phyloP scores from a whole-genome alignment of 1,140 invertebrate genomes.

The Drosophila seguyi region DNA sequence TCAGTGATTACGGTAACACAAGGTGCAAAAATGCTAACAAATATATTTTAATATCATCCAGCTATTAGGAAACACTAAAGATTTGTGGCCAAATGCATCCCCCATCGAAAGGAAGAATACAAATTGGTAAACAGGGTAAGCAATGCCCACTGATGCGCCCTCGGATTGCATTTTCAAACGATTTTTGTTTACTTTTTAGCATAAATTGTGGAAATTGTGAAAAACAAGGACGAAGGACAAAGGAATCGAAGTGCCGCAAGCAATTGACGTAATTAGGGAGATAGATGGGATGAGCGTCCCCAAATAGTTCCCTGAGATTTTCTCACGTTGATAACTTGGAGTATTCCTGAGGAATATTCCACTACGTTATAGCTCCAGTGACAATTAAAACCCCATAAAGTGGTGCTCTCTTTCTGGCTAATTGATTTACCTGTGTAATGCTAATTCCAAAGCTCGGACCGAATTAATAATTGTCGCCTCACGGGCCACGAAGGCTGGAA shows the following conservation, averaged over 20 bases:
- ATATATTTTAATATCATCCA: constrained; percentile 63
- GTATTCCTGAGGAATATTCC: neutral
- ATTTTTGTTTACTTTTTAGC: constrained; percentile 75
- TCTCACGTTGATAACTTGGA: constrained; percentile 60
- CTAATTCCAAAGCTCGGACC: constrained; percentile 41
- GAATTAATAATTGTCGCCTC: constrained; percentile 69
- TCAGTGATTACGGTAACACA: constrained; percentile 8
- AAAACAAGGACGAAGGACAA: constrained; percentile 27
- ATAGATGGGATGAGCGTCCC: constrained; percentile 25
- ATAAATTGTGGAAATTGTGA: constrained; percentile 60
- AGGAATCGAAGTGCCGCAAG: constrained; percentile 54
- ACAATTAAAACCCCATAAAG: constrained; percentile 63
- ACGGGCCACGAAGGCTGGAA: constrained; percentile 17
- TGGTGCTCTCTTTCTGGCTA: constrained; percentile 15
- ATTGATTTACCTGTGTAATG: constrained; percentile 68
- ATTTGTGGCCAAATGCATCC: constrained; percentile 52
- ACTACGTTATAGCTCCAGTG: neutral
- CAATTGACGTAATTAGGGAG: constrained; percentile 75
- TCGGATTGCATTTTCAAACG: constrained; percentile 67
- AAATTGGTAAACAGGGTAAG: constrained; percentile 44
- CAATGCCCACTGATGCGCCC: constrained; percentile 33
- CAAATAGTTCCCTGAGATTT: constrained; percentile 46
- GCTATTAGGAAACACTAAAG: neutral
- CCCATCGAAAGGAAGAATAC: constrained; percentile 1
- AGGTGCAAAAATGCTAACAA: constrained; percentile 5